These are phyloP conservation scores for Boloria euphrosyne DNA, from an alignment of 2,888 invertebrate species.

Conservation along the genomic window DNA sequence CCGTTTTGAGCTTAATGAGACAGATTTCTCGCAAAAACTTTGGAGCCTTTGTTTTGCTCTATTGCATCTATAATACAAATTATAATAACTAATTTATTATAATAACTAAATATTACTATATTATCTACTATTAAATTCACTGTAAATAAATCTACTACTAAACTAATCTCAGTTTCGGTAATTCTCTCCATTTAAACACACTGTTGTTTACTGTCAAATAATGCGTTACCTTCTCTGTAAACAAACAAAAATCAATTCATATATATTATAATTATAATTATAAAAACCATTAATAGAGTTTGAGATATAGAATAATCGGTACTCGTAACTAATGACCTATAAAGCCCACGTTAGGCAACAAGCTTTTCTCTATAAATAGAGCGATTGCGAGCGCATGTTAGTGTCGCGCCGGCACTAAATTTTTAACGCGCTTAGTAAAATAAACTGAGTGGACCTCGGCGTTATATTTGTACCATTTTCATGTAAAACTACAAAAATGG, in stretches of 20 bases:
- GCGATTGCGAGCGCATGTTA: constrained; percentile 8
- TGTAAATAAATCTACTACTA: too few species aligned
- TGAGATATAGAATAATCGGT: not conserved
- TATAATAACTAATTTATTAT: too few species aligned
- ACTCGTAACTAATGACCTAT: constrained; percentile 2
- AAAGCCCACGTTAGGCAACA: constrained; percentile 4
- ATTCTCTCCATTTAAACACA: too few species aligned
- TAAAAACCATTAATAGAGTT: too few species aligned
- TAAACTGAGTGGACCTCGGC: constrained; percentile 10
- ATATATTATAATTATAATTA: too few species aligned
- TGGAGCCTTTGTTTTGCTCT: constrained; percentile 26
- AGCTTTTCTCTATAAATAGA: constrained; percentile 15
- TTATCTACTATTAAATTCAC: too few species aligned
- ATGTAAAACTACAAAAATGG: not conserved
- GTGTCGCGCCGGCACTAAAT: constrained; percentile 20
- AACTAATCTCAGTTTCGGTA: too few species aligned
- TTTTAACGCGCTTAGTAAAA: constrained; percentile 24
- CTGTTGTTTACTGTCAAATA: too few species aligned
- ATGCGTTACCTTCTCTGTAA: too few species aligned
- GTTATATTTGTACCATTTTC: constrained; percentile 16
- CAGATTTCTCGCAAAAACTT: constrained; percentile 27
- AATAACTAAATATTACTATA: too few species aligned
- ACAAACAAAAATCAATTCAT: too few species aligned
- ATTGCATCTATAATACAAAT: constrained; percentile 28
- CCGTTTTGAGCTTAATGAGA: constrained; percentile 28